Conservation (phyloP, 2,113 vertebrate species). For the Malurus cyaneus region DNA sequence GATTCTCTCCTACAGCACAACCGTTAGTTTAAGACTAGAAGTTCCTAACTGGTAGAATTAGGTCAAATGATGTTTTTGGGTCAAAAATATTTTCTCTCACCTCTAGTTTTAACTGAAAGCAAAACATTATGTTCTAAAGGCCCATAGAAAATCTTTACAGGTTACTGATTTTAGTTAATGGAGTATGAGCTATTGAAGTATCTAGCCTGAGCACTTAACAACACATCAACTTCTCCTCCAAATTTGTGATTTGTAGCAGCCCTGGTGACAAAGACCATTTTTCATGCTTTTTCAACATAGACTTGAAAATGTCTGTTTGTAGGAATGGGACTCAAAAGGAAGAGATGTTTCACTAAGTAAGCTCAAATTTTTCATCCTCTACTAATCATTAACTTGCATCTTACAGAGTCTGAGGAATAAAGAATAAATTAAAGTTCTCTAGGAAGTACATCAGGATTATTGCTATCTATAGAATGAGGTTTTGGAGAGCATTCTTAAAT, state of each 20-base stretch:
- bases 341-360: not conserved
- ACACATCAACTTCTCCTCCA: conserved; percentile 47
- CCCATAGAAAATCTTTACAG: conserved; percentile 14
- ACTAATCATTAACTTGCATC: not conserved
- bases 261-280: conserved; percentile 12
- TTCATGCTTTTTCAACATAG: not conserved
- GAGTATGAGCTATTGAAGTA: conserved; percentile 48
- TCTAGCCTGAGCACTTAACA: conserved; percentile 38
- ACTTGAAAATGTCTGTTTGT: not conserved
- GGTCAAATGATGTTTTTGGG: not conserved
- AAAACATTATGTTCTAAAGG: conserved; percentile 40
- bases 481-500: not conserved
- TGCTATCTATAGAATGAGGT: not conserved
- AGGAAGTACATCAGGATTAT: not conserved
- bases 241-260: conserved; percentile 23
- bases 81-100: conserved; percentile 10
- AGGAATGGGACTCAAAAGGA: not conserved
- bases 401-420: not conserved
- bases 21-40: not conserved
- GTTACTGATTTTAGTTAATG: conserved; percentile 52
- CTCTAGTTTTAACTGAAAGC: conserved; percentile 29
- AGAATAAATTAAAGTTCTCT: not conserved
- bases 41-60: conserved; percentile 4
- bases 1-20: not conserved
- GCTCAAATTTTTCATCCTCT: not conserved